Conservation (phyloP, 2,888 invertebrate genomes). For the Athrips mouffetella region DNA sequence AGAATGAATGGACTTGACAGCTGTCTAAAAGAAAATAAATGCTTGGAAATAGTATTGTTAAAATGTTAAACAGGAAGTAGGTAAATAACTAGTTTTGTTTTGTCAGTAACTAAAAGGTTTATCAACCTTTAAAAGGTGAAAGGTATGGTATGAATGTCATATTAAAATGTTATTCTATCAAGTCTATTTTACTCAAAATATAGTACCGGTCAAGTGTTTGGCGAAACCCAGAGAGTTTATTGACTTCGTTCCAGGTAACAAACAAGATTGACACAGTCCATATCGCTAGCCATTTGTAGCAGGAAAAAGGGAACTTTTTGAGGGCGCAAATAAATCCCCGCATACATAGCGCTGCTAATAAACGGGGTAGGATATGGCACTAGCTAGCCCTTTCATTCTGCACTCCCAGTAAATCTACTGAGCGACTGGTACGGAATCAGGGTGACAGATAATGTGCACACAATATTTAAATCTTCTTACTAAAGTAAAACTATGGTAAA, state of each 20-base stretch:
- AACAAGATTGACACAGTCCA: conserved; percentile 9
- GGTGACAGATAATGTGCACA: neutral
- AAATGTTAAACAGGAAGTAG: too few relatives aligned
- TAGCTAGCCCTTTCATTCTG: conserved; percentile 58
- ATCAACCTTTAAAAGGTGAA: too few relatives aligned
- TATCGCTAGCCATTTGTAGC: conserved; percentile 4
- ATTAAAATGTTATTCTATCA: too few relatives aligned
- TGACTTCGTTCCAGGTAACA: neutral
- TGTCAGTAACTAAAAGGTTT: too few relatives aligned
- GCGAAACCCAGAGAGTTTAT: neutral
- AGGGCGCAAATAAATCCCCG: conserved; percentile 45
- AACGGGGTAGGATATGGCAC: conserved; percentile 45
- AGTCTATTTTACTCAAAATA: too few relatives aligned
- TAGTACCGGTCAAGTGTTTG: too few relatives aligned
- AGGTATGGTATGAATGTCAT: too few relatives aligned
- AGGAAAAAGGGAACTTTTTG: conserved; percentile 31
- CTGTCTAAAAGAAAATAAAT: too few relatives aligned
- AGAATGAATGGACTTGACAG: too few relatives aligned
- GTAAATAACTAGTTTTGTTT: too few relatives aligned
- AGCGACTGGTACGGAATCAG: neutral
- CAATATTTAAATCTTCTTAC: neutral
- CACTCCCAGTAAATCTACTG: conserved; percentile 52
- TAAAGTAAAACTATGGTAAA: neutral
- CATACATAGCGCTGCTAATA: conserved; percentile 53
- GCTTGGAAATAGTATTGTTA: too few relatives aligned